Conservation (phyloP, 2,888 invertebrate genomes). For the Disparrhopalites patrizii region DNA sequence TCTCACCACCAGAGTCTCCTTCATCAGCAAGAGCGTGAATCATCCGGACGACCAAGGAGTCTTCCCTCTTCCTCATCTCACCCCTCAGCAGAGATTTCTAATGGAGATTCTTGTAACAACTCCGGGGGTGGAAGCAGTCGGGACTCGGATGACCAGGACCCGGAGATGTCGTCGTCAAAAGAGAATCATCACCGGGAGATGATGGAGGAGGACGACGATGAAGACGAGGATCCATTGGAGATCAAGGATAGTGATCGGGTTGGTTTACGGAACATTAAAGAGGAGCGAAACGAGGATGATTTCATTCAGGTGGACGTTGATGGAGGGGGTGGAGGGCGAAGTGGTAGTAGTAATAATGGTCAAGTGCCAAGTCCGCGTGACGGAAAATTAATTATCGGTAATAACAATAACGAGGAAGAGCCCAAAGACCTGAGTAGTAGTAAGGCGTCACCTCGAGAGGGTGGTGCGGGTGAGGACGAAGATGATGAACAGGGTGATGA, state of each 20-base stretch:
- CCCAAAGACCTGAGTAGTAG: constrained; percentile 47
- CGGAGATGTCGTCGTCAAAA: constrained; percentile 25
- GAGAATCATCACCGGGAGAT: no score
- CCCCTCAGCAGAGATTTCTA: not conserved
- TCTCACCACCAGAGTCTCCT: constrained; percentile 4
- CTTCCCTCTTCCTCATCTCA: constrained; percentile 2
- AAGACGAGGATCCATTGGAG: not conserved
- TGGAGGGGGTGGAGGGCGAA: constrained; percentile 14
- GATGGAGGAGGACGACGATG: not conserved
- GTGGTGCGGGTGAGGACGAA: constrained; percentile 32
- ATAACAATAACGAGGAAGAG: constrained; percentile 39
- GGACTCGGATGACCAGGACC: constrained; percentile 32
- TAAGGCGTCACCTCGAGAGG: constrained; percentile 40
- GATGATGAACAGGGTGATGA: not conserved
- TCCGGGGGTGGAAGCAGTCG: constrained; percentile 29
- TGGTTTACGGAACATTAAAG: constrained; percentile 55
- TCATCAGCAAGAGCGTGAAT: constrained; percentile 3
- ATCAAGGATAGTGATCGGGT: constrained; percentile 39
- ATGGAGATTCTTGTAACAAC: constrained; percentile 32
- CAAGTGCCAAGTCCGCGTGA: not conserved
- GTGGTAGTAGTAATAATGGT: not conserved
- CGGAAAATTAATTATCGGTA: constrained; percentile 23
- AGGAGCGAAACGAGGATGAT: constrained; percentile 50
- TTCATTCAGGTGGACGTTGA: constrained; percentile 41
- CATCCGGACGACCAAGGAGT: not conserved